Evolutionary conservation across 2,113 vertebrate genomes (phyloP).

Genomic region (Eubucco bourcierii): DNA sequence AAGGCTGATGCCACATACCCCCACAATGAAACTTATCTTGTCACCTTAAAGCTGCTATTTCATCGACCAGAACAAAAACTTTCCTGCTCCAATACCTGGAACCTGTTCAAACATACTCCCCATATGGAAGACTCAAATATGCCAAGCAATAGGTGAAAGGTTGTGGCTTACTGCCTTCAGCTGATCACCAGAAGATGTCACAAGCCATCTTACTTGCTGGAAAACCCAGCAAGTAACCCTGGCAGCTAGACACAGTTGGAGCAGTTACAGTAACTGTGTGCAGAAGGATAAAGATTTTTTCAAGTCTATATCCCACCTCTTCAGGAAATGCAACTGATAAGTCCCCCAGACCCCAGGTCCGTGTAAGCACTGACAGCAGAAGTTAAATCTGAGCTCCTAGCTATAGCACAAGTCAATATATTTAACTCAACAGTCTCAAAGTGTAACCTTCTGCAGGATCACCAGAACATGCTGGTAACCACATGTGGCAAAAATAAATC

Average conservation of each 20-base stretch:
- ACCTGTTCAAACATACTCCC: neutral
- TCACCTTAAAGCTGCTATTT: neutral
- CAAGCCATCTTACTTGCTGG: neutral
- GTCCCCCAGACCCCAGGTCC: fast-evolving
- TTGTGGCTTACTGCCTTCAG: neutral
- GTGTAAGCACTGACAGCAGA: neutral
- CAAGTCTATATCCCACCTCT: neutral
- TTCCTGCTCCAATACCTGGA: neutral
- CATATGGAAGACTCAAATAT: neutral
- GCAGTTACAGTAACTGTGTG: fast-evolving
- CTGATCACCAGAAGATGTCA: neutral
- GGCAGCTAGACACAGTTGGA: neutral
- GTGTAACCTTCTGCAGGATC: neutral
- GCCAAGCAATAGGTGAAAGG: neutral
- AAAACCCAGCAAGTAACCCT: neutral
- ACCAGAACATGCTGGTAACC: neutral
- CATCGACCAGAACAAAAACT: neutral
- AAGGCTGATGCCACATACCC: neutral
- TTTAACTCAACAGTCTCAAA: neutral
- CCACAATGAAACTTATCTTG: neutral
- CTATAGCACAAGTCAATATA: neutral
- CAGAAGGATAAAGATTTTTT: neutral
- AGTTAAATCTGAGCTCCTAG: neutral
- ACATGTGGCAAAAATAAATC: neutral
- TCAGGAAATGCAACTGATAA: neutral